Base-by-base conservation (phyloP, 2,797 vertebrate species). In the Chelmon rostratus region DNA sequence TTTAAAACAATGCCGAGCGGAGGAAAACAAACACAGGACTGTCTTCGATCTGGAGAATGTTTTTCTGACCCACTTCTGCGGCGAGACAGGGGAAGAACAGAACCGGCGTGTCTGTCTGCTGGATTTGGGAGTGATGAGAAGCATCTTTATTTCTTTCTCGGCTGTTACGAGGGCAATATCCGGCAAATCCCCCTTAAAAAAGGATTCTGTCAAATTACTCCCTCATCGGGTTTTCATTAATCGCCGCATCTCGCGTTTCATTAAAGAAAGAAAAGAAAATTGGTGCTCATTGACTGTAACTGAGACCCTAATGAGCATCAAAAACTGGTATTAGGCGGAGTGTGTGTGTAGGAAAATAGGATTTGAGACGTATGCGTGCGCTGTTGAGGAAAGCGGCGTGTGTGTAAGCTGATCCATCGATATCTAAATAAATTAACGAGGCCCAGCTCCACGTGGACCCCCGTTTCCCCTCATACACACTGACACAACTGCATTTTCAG, bases 391-490 rank as follows among this genome's bases (percentile, higher is more conserved):
- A 31, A 31, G 61, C 42, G 18, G 31, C n/a, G 37, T 65, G 58
- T 76, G 49, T 71, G 87, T 83, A 78, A 83, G 23, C 38, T 21
- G 76, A 90, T 67, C 76, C 8, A 46, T 61, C 40, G 67, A 2
- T 46, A n/a, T 81, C 67, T 87, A 76, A 88, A 88, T 89, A 75
- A 83, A 87, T 86, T 7, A 87, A 86, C 28, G 10, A 81, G 76
- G 35, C 3, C 31, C 11, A 1, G 33, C 67, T 79, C 62, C 31
- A 57, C 12, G 31, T 57, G 42, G 59, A 69, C 10, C 47, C 47
- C 12, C 42, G 53, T 70, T 67, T 64, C 62, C 70, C 38, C 33
- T 11, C 15, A 47, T 3, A 58, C 28, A 37, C 59, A 69, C 38
- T 31, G 67, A 40, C 56, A 37, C 47, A 47, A 15, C 47, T 52